Evolutionary conservation across 1,140 invertebrate genomes (phyloP).

Genomic region (Elymnias hypermnestra): DNA sequence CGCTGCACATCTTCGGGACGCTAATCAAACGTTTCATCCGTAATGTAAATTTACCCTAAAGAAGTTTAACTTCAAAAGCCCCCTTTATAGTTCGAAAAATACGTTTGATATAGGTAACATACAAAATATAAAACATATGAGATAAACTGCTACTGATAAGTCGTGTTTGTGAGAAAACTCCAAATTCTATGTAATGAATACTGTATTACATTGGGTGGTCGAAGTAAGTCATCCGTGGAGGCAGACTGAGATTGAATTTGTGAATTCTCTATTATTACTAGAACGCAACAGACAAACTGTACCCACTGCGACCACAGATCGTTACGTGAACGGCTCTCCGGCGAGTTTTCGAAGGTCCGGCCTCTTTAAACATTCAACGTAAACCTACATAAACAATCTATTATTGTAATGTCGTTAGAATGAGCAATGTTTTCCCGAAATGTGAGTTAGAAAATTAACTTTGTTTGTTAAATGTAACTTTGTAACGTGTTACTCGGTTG

Average conservation of each 20-base stretch:
- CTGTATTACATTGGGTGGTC: background rate
- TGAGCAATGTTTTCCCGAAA: background rate
- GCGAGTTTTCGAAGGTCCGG: conserved; percentile 7
- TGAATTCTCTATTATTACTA: conserved; percentile 37
- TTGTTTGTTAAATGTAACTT: background rate
- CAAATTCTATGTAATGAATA: too few relatives aligned
- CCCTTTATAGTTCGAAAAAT: too few relatives aligned
- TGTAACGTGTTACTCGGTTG: background rate
- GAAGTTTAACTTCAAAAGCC: too few relatives aligned
- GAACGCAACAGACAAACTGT: conserved; percentile 28
- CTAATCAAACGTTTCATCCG: too few relatives aligned
- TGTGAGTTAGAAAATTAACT: background rate
- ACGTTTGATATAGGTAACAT: too few relatives aligned
- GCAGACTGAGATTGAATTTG: conserved; percentile 35
- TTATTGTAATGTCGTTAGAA: too few relatives aligned
- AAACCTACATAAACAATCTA: conserved; percentile 16
- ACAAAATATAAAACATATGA: too few relatives aligned
- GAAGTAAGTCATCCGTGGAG: background rate
- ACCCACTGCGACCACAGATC: conserved; percentile 34
- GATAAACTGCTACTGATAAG: too few relatives aligned
- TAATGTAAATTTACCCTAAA: too few relatives aligned
- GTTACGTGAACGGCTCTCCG: conserved; percentile 48
- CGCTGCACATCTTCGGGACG: too few relatives aligned
- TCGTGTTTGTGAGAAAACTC: too few relatives aligned
- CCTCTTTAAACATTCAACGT: conserved; percentile 19